Evolutionary conservation across 1,140 invertebrate genomes (phyloP), one percentile per base, ranked within the genome.

Genomic region (Harpegnathos saltator): DNA sequence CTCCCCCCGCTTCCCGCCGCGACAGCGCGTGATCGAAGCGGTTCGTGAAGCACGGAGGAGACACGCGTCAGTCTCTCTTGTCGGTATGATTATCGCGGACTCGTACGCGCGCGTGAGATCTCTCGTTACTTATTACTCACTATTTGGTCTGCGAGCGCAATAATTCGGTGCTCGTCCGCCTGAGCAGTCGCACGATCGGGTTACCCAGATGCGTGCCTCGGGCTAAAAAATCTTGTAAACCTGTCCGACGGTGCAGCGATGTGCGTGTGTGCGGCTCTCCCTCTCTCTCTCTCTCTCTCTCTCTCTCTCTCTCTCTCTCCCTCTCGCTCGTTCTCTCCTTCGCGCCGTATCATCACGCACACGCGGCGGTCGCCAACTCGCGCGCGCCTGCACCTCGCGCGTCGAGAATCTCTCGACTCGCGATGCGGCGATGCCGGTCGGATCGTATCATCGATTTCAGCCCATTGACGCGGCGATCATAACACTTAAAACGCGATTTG

Each of bases 141-240:
- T 61, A 78, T 89, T 89, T 85, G 83, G 63, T 72, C 56, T 61
- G n/a, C n/a, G 86, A 78, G 19, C 48, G 80, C 86, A 74, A 88
- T 88, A 68, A 89, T 85, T 89, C 61, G 72, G 50, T 85, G 61
- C 61, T 82, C 56, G 29, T 19, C 75, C 82, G 85, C 77, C 78
- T 63, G 24, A 69, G 63, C 72, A 86, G 72, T 85, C 52, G 58
- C 38, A 29, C 80, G 71, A 82, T 87, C 71, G 69, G 48, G 74
- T 83, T 85, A 68, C 66, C 72, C 75, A 72, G 85, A 85, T 78
- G 73, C 19, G 19, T 63, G 48, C 54, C 56, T 61, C 44, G n/a
- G n/a, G 19, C 38, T 82, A 68, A 83, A 77, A 59, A 59, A 84
- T 44, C 48, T 77, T 17, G 68, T 56, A 65, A 74, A 84, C 54